A percentile compares a stretch with the other conserved stretches of the same genome.
Conservation (phyloP, 2,888 invertebrate species). For the Norana najaformis region DNA sequence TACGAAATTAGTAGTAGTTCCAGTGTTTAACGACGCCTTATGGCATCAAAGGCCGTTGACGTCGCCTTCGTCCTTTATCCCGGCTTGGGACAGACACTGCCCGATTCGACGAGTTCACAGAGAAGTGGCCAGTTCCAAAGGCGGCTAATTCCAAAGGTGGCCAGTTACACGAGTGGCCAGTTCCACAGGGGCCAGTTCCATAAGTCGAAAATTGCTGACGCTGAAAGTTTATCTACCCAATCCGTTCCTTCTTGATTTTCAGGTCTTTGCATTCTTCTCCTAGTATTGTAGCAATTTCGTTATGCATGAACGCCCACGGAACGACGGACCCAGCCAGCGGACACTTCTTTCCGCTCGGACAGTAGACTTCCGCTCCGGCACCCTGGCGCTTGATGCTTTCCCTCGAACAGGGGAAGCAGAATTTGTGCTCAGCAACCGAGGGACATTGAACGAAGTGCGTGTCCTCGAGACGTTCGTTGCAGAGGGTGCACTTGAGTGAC, state of each 20-base stretch:
- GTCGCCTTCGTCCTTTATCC: too few relatives aligned
- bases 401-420: constrained; percentile 98
- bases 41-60: too few relatives aligned
- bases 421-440: constrained; percentile 95
- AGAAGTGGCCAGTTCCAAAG: too few relatives aligned
- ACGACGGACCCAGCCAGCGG: constrained; percentile 89
- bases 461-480: constrained; percentile 96
- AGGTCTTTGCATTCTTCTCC: constrained; percentile 47
- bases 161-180: neutral
- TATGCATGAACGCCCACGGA: constrained; percentile 99
- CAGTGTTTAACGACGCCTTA: too few relatives aligned
- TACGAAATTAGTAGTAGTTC: too few relatives aligned
- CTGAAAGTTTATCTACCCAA: too few relatives aligned
- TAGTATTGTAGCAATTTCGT: constrained; percentile 96
- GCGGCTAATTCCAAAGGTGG: neutral
- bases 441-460: constrained; percentile 99
- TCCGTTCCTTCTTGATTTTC: constrained; percentile 47
- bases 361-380: constrained; percentile 90
- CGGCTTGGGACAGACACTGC: too few relatives aligned
- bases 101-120: neutral
- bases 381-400: constrained; percentile 97
- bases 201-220: too few relatives aligned
- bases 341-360: constrained; percentile 98
- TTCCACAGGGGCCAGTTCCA: neutral
- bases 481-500: constrained; percentile 78